Evolutionary conservation across 2,113 vertebrate genomes (phyloP).

Genomic region (Amia ocellicauda): DNA sequence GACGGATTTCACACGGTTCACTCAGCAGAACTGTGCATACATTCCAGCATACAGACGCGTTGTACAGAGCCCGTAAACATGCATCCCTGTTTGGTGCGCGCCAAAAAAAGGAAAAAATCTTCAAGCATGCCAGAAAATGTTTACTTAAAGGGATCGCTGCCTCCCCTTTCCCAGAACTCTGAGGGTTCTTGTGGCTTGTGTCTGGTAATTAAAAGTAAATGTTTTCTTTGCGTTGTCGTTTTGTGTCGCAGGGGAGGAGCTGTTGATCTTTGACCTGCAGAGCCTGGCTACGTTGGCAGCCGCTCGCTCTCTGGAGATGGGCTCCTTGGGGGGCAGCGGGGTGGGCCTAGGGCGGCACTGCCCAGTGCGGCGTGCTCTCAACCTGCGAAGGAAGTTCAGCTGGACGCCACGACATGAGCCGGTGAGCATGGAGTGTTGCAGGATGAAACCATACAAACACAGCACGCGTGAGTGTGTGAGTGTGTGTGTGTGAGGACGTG

Average conservation of each 20-base stretch:
- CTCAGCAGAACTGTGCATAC: too few relatives aligned
- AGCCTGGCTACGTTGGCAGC: constrained; percentile 86
- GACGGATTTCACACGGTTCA: too few relatives aligned
- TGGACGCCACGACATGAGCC: constrained; percentile 90
- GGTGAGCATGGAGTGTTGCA: constrained; percentile 56
- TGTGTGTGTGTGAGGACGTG: constrained; percentile 1
- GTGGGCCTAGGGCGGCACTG: constrained; percentile 35
- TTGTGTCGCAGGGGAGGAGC: constrained; percentile 68
- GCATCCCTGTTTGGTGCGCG: too few relatives aligned
- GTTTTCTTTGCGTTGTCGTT: not conserved
- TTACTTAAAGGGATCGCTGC: too few relatives aligned
- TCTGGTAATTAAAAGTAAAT: not conserved
- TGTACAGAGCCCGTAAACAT: too few relatives aligned
- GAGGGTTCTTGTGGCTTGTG: not conserved
- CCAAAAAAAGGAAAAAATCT: too few relatives aligned
- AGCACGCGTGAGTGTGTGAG: too few relatives aligned
- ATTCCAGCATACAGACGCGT: too few relatives aligned
- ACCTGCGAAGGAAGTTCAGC: constrained; percentile 83
- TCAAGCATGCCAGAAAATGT: too few relatives aligned
- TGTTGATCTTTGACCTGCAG: constrained; percentile 83
- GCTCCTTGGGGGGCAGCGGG: constrained; percentile 36
- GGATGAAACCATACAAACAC: too few relatives aligned
- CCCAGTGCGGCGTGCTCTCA: constrained; percentile 68
- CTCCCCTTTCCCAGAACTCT: not conserved
- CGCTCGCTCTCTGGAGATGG: constrained; percentile 79